Conservation (phyloP, 2,113 vertebrate species). For the Nerophis ophidion region DNA sequence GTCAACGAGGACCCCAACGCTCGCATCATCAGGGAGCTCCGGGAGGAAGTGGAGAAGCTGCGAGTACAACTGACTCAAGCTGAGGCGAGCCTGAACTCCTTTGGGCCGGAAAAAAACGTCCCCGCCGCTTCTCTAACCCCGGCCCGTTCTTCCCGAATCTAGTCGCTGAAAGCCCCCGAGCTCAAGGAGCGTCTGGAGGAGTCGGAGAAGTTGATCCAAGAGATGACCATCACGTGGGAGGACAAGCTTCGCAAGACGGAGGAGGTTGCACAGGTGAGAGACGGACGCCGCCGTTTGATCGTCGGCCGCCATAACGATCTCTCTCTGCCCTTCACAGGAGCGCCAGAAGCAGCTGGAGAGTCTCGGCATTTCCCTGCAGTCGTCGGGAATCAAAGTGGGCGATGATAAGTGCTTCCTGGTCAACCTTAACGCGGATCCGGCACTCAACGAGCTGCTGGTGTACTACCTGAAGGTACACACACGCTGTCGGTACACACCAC, state of each 20-base stretch:
- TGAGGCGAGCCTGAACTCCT: slow-evolving; percentile 67
- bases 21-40: slow-evolving; percentile 88
- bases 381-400: slow-evolving; percentile 94
- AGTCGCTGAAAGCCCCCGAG: slow-evolving; percentile 65
- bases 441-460: slow-evolving; percentile 93
- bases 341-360: slow-evolving; percentile 92
- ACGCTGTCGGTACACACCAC: background rate
- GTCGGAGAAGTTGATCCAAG: slow-evolving; percentile 92
- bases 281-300: no score
- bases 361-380: slow-evolving; percentile 72
- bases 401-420: slow-evolving; percentile 96
- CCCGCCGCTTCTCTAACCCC: background rate
- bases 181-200: slow-evolving; percentile 79
- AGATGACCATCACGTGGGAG: slow-evolving; percentile 97
- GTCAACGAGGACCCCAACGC: slow-evolving; percentile 96
- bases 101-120: background rate
- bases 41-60: slow-evolving; percentile 92
- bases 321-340: slow-evolving; percentile 28
- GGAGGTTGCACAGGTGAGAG: slow-evolving; percentile 76
- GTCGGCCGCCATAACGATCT: background rate
- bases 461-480: slow-evolving; percentile 77
- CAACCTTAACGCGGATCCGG: slow-evolving; percentile 95
- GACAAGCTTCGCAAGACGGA: slow-evolving; percentile 93
- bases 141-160: background rate
- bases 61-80: slow-evolving; percentile 87